Percentiles rank a stretch among this genome's conserved stretches.
These are phyloP conservation scores for Hyaena hyaena DNA, from an alignment of 2,113 vertebrate genomes.

Conservation along the genomic window DNA sequence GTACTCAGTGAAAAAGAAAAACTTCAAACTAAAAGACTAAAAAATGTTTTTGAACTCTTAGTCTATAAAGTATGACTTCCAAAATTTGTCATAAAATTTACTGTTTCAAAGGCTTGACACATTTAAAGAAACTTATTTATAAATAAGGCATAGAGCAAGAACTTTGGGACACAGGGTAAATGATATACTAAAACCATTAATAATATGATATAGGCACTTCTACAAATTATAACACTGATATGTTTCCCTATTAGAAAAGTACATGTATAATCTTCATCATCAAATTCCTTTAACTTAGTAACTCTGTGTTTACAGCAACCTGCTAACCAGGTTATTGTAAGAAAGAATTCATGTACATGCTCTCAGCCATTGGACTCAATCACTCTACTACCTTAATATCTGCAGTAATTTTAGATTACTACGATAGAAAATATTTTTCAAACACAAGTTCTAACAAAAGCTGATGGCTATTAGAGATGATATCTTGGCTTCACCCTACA, in stretches of 20 bases:
- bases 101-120: conserved; percentile 22
- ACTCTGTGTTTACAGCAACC: background rate
- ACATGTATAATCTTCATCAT: background rate
- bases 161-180: background rate
- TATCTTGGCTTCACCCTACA: background rate
- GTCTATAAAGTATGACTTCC: conserved; percentile 1
- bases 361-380: background rate
- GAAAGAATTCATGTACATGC: background rate
- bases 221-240: background rate
- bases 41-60: background rate
- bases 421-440: background rate
- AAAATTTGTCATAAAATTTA: conserved; percentile 34
- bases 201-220: background rate
- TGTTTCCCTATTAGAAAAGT: background rate
- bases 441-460: conserved; percentile 24
- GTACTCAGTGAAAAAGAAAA: background rate
- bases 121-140: conserved; percentile 33
- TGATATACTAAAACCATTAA: background rate
- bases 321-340: background rate
- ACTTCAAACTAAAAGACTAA: conserved; percentile 30
- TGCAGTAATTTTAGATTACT: background rate
- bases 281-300: background rate
- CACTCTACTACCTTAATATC: background rate
- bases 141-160: background rate
- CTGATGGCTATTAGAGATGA: background rate